These are phyloP conservation scores for Calycopis cecrops DNA, from an alignment of 1,140 invertebrate species.

Conservation along the genomic window DNA sequence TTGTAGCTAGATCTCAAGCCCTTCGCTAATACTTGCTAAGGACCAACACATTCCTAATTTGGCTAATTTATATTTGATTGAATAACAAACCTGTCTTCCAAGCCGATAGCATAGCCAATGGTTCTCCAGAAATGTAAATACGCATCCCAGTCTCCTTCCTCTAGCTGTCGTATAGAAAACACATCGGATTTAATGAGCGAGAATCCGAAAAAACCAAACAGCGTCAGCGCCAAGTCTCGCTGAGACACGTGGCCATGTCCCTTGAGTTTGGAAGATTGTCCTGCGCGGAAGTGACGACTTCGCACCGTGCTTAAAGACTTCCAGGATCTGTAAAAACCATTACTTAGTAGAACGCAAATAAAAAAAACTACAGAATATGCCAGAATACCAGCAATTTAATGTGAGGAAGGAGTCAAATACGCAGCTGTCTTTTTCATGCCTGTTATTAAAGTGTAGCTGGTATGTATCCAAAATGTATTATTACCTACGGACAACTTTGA, in stretches of 20 bases:
- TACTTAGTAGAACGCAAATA: too few species aligned
- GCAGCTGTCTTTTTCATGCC: too few species aligned
- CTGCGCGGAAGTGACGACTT: conserved; percentile 79
- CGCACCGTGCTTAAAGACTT: conserved; percentile 81
- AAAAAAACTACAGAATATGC: too few species aligned
- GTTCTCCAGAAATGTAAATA: conserved; percentile 90
- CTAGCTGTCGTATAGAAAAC: conserved; percentile 76
- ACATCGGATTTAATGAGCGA: conserved; percentile 79
- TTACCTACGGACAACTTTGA: too few species aligned
- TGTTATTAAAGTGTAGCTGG: too few species aligned
- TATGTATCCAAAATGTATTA: too few species aligned
- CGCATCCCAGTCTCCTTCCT: conserved; percentile 75
- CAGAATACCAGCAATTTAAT: conserved; percentile 21
- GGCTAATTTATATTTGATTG: too few species aligned
- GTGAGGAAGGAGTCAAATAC: too few species aligned
- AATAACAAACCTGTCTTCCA: conserved; percentile 81
- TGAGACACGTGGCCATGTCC: conserved; percentile 79
- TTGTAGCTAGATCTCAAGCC: too few species aligned
- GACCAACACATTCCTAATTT: too few species aligned
- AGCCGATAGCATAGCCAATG: conserved; percentile 86
- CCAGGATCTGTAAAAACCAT: conserved; percentile 71
- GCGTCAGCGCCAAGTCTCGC: conserved; percentile 88
- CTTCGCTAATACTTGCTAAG: too few species aligned
- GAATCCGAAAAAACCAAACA: conserved; percentile 91
- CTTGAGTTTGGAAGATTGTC: conserved; percentile 58